These are phyloP conservation scores for Conger conger DNA, from an alignment of 2,113 vertebrate genomes.

Conservation along the genomic window DNA sequence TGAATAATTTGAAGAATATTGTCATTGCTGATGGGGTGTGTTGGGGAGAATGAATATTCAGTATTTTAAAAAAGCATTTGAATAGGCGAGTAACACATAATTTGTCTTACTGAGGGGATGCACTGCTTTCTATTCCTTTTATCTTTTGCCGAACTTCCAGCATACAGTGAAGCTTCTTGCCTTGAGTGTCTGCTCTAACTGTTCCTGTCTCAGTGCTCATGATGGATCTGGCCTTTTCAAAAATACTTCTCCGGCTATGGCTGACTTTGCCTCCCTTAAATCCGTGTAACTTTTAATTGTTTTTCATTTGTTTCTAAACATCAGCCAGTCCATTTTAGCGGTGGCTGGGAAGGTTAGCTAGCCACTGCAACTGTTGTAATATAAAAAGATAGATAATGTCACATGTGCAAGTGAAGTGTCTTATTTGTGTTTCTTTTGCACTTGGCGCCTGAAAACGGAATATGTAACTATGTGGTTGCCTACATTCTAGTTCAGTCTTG, in stretches of 20 bases:
- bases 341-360: too few relatives aligned
- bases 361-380: too few relatives aligned
- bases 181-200: not conserved
- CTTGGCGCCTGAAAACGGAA: too few relatives aligned
- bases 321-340: not conserved
- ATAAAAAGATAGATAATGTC: too few relatives aligned
- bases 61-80: not conserved
- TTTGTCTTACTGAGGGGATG: not conserved
- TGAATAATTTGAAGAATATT: too few relatives aligned
- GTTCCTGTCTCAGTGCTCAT: not conserved
- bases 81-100: not conserved
- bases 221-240: not conserved
- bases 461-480: too few relatives aligned
- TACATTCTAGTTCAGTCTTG: too few relatives aligned
- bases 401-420: too few relatives aligned
- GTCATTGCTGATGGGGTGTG: too few relatives aligned
- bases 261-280: not conserved
- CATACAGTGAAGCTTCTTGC: not conserved
- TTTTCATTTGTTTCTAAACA: not conserved
- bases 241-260: not conserved
- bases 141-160: not conserved
- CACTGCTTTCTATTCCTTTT: not conserved
- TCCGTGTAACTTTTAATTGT: too few relatives aligned
- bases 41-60: too few relatives aligned
- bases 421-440: too few relatives aligned